Conservation (phyloP, 92 coral and sea anemone species). For the Phenganax marumi region DNA sequence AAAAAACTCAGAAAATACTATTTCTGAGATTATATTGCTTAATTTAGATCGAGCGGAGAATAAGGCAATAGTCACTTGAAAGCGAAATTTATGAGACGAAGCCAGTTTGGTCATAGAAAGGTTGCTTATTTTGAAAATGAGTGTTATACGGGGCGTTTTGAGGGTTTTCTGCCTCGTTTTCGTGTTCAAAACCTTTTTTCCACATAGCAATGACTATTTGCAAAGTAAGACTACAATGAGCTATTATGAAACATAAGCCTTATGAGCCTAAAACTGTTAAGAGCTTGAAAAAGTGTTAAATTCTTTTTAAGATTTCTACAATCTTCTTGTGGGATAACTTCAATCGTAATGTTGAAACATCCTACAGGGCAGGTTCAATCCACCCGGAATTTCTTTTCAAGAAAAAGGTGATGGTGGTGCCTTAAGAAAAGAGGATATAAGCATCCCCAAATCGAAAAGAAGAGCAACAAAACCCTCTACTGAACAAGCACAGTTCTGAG, state of each 20-base stretch:
- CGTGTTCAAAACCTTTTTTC: too few species aligned
- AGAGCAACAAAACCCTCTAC: not conserved
- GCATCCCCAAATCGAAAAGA: constrained; percentile 30
- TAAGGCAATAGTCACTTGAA: too few species aligned
- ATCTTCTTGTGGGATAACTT: not conserved
- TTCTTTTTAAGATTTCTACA: not conserved
- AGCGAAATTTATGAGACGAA: too few species aligned
- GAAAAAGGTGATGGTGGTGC: constrained; percentile 13
- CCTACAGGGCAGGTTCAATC: not conserved
- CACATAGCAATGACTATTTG: too few species aligned
- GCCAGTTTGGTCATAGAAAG: too few species aligned
- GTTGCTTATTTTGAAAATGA: too few species aligned
- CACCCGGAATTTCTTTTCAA: not conserved
- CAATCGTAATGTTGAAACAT: not conserved
- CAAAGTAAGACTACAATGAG: too few species aligned
- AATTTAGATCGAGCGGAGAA: too few species aligned
- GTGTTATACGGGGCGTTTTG: too few species aligned
- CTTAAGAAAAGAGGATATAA: constrained; percentile 12
- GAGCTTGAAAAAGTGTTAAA: not conserved
- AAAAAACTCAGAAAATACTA: too few species aligned
- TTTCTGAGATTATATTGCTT: too few species aligned
- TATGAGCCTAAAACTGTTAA: not conserved
- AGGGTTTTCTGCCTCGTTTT: too few species aligned
- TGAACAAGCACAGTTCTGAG: not conserved
- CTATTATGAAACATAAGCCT: not conserved